A percentile compares a stretch with the other conserved stretches of the same genome.
Conservation (phyloP, 1,140 invertebrate species). For the Polypedilum vanderplanki region DNA sequence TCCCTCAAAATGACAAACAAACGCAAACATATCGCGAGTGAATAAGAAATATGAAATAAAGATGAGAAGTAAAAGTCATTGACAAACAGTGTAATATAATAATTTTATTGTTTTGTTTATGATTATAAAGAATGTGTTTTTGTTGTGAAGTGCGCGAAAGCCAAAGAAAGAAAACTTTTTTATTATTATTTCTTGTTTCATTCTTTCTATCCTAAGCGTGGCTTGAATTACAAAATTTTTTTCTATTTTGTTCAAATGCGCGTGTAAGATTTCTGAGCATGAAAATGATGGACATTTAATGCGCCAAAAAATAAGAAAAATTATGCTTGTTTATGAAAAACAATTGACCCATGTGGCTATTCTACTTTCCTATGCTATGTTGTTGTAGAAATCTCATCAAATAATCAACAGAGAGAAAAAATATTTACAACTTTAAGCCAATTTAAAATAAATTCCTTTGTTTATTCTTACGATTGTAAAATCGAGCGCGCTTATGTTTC, state of each 20-base stretch:
- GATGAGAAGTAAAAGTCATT: background rate
- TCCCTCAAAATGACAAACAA: background rate
- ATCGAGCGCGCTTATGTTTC: background rate
- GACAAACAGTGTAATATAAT: no score
- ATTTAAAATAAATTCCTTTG: no score
- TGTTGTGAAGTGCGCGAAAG: background rate
- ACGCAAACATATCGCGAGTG: background rate
- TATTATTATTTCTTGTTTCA: background rate
- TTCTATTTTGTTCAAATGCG: background rate
- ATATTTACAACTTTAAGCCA: no score
- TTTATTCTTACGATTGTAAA: no score
- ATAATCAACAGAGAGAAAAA: no score
- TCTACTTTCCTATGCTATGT: background rate
- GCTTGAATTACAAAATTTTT: background rate
- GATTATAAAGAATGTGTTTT: background rate
- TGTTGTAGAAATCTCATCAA: background rate
- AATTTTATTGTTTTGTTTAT: background rate
- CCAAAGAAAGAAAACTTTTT: background rate
- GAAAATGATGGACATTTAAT: background rate
- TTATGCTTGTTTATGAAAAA: background rate
- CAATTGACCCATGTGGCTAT: background rate
- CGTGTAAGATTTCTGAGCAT: conserved; percentile 4
- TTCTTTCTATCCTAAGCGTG: background rate
- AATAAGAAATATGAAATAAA: background rate
- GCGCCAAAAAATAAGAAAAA: conserved; percentile 4